A percentile compares a stretch with the other conserved stretches of the same genome.
phyloP scores from a whole-genome alignment of 2,888 invertebrate genomes.

The Rotaria magnacalcarata region DNA sequence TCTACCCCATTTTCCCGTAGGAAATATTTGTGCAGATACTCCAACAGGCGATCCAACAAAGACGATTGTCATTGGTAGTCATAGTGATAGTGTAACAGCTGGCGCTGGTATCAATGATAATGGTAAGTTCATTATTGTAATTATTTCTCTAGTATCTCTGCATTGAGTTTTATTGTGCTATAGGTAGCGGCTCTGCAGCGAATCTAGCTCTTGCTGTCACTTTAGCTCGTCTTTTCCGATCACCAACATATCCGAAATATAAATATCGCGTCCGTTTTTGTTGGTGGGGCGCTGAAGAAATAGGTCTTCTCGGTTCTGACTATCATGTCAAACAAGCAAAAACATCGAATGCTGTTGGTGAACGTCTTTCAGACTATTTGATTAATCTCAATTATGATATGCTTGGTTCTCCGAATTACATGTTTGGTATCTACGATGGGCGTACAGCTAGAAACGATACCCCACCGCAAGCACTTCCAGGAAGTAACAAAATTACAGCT shows the following conservation, averaged over 20 bases:
- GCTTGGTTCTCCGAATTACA: slow-evolving; percentile 5
- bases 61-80: slow-evolving; percentile 8
- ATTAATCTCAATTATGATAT: not conserved
- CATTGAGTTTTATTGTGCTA: not conserved
- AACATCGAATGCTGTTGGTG: not conserved
- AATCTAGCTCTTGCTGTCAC: not conserved
- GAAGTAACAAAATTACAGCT: not conserved
- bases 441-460: not conserved
- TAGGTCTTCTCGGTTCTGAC: not conserved
- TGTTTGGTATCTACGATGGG: not conserved
- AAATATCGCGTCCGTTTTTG: not conserved
- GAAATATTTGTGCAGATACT: not conserved
- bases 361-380: not conserved
- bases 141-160: not conserved
- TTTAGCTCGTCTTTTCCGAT: not conserved
- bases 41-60: not conserved
- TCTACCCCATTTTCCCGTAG: not conserved
- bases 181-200: not conserved
- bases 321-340: not conserved
- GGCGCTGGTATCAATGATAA: slow-evolving; percentile 12
- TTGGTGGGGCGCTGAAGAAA: slow-evolving; percentile 15
- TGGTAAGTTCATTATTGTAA: not conserved
- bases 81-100: not conserved
- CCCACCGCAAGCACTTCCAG: not conserved
- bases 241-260: not conserved